Conservation (phyloP, 2,113 vertebrate species). For the Indicator indicator region DNA sequence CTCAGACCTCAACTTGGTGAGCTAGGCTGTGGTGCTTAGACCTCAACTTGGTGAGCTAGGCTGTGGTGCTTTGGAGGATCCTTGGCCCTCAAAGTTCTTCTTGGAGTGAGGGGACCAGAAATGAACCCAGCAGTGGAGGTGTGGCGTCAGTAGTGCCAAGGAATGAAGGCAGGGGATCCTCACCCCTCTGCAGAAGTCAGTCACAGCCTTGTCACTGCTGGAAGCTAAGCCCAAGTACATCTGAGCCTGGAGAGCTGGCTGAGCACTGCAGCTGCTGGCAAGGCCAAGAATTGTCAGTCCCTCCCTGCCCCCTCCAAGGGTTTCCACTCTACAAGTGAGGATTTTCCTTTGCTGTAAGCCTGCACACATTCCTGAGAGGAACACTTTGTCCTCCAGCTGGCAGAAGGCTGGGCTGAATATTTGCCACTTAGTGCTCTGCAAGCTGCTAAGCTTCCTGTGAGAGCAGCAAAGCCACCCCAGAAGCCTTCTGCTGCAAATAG, state of each 20-base stretch:
- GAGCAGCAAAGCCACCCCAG: constrained; percentile 54
- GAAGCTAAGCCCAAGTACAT: background rate
- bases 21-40: background rate
- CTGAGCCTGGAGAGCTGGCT: background rate
- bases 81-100: too few species aligned
- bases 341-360: constrained; percentile 69
- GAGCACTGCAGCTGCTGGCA: constrained; percentile 29
- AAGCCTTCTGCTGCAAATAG: constrained; percentile 52
- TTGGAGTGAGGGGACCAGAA: too few species aligned
- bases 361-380: constrained; percentile 70
- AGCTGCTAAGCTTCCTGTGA: constrained; percentile 68
- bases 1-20: background rate
- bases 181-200: background rate
- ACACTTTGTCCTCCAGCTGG: constrained; percentile 70
- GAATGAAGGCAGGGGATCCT: background rate
- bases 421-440: constrained; percentile 66
- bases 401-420: constrained; percentile 67
- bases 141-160: background rate
- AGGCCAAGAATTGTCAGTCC: constrained; percentile 45
- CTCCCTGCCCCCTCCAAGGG: constrained; percentile 37
- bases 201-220: background rate
- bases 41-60: too few species aligned
- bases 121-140: too few species aligned
- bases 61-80: too few species aligned
- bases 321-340: constrained; percentile 41